These are phyloP conservation scores for Syrista parreyssii DNA, from an alignment of 2,888 invertebrate genomes.

Conservation along the genomic window DNA sequence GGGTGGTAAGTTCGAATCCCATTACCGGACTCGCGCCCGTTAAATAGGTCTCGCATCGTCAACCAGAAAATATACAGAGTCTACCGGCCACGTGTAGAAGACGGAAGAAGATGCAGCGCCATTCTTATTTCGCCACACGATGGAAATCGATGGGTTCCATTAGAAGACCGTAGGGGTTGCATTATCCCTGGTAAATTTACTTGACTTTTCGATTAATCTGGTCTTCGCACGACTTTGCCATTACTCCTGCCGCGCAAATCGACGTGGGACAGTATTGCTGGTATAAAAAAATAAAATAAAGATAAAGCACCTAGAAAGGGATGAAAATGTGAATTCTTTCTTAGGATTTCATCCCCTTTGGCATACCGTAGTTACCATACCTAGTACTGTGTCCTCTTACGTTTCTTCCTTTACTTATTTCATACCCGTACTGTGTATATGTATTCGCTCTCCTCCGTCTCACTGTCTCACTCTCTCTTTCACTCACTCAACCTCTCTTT, in stretches of 20 bases:
- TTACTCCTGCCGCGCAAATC: background rate
- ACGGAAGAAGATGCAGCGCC: slow-evolving; percentile 16
- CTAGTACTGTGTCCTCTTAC: background rate
- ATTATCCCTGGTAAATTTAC: slow-evolving; percentile 49
- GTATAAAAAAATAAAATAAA: slow-evolving; percentile 3
- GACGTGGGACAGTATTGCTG: background rate
- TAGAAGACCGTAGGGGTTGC: slow-evolving; percentile 46
- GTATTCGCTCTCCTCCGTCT: slow-evolving; percentile 26
- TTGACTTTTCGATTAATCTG: slow-evolving; percentile 26
- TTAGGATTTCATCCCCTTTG: background rate
- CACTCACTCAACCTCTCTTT: slow-evolving; percentile 22
- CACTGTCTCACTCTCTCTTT: slow-evolving; percentile 20
- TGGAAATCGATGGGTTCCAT: slow-evolving; percentile 61
- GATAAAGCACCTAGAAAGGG: background rate
- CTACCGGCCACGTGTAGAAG: slow-evolving; percentile 37
- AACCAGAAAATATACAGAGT: slow-evolving; percentile 64
- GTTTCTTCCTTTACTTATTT: background rate
- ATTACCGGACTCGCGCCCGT: slow-evolving; percentile 67
- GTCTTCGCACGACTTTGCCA: background rate
- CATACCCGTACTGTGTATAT: background rate
- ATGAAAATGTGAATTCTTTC: background rate
- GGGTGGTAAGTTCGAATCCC: slow-evolving; percentile 65
- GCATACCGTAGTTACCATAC: background rate
- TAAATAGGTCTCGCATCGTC: slow-evolving; percentile 67
- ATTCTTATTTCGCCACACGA: slow-evolving; percentile 53